Percentiles rank a stretch among this genome's conserved stretches.
These are phyloP conservation scores for Nerophis lumbriciformis DNA, from an alignment of 2,113 vertebrate species.

Conservation along the genomic window DNA sequence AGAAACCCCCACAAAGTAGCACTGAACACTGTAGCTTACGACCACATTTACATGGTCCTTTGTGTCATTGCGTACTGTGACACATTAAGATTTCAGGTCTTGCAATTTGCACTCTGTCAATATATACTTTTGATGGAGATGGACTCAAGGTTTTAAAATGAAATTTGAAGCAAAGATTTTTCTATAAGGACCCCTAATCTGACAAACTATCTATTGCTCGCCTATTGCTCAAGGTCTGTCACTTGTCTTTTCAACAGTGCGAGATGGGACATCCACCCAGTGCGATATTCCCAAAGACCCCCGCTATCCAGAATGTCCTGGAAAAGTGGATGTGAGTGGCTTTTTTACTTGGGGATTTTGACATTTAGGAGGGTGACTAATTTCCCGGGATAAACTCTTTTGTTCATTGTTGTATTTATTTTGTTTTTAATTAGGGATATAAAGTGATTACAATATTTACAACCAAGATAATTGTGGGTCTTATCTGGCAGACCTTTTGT, in stretches of 20 bases:
- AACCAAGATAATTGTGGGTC: background rate
- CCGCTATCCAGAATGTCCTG: conserved; percentile 87
- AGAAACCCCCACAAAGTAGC: no score
- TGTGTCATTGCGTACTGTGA: no score
- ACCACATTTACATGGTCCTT: no score
- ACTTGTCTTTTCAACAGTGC: conserved; percentile 45
- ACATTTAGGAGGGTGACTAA: background rate
- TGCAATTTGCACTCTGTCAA: no score
- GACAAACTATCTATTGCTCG: background rate
- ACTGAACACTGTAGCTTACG: no score
- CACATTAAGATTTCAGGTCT: no score
- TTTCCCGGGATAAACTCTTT: background rate
- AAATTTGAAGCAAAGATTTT: background rate
- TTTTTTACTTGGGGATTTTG: background rate
- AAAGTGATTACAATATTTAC: background rate
- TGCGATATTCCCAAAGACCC: conserved; percentile 92
- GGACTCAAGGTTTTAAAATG: no score
- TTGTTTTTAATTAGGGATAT: background rate
- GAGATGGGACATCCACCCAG: conserved; percentile 82
- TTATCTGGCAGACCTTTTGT: background rate
- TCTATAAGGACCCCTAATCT: background rate
- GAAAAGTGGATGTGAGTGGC: conserved; percentile 90
- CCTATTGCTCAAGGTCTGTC: background rate
- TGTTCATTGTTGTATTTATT: background rate
- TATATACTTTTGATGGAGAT: no score